A percentile compares a stretch with the other conserved stretches of the same genome.
phyloP scores from a whole-genome alignment of 2,797 vertebrate species.

The Gastrophryne carolinensis region DNA sequence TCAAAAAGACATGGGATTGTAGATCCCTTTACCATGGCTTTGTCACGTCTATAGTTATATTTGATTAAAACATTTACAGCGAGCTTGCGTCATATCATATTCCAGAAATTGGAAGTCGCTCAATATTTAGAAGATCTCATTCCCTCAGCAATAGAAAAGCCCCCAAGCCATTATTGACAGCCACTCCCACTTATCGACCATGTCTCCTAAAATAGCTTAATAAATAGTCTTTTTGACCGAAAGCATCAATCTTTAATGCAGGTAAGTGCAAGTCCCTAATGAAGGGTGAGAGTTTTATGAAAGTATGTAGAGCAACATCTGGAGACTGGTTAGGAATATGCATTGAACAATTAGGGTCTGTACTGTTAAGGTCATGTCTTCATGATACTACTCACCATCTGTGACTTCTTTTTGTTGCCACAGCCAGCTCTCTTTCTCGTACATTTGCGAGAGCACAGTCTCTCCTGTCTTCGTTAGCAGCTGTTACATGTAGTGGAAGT shows the following conservation, averaged over 20 bases:
- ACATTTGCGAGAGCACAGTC: not conserved
- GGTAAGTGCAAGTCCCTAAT: not conserved
- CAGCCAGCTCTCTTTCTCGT: too few species aligned
- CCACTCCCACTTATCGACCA: not conserved
- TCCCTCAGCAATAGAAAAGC: not conserved
- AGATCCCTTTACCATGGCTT: too few species aligned
- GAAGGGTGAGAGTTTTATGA: not conserved
- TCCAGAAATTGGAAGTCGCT: not conserved
- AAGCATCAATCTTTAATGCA: slow-evolving; percentile 20
- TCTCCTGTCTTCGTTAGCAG: not conserved
- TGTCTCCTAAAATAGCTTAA: slow-evolving; percentile 19
- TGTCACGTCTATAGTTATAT: not conserved
- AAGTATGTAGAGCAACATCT: not conserved
- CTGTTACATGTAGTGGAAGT: not conserved
- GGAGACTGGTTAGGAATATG: not conserved
- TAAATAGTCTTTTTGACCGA: slow-evolving; percentile 5
- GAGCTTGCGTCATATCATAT: not conserved
- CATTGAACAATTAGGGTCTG: not conserved
- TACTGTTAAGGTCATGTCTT: not conserved
- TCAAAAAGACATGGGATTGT: slow-evolving; percentile 9
- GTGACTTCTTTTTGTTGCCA: not conserved
- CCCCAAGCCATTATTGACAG: slow-evolving; percentile 24
- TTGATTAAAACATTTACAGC: slow-evolving; percentile 2
- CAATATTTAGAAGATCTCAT: not conserved
- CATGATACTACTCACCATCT: not conserved